Evolutionary conservation across 2,888 invertebrate genomes (phyloP), one percentile per base, ranked within the genome.

Genomic region (Scaeva pyrastri): DNA sequence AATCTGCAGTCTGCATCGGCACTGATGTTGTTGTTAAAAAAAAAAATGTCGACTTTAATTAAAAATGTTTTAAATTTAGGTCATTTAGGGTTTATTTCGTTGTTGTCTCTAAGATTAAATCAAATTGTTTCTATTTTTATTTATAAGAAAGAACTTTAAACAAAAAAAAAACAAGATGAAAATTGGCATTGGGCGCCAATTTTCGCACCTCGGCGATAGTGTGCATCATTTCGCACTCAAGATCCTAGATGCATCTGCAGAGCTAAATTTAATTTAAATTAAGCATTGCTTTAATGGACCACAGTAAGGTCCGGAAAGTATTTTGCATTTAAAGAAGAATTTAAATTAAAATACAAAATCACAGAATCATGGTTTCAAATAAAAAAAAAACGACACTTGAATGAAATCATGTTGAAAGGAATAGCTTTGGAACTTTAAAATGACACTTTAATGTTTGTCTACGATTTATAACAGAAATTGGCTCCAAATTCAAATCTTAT

Each of bases 161-260:
- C 31, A 31, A 31, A 0, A 31, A 31, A 16, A 50, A 41, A 31
- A 73, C 31, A 2, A 72, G 19, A 45, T n/a, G 21, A 21, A 43
- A 64, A 74, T 75, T 84, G 71, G 84, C 80, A 76, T 76, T 77
- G 81, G 85, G 85, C 81, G 85, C 85, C 81, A 81, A 80, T 60
- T 80, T 76, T 56, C 66, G 56, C 56, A 23, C 19, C 36, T 12
- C 70, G n/a, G 6, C 60, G 83, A 31, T 31, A 31, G 31, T 5
- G 4, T 73, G 83, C 48, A 45, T 21, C 39, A 23, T 71, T 36
- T 60, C 26, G 41, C 43, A 68, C 21, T 21, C 26, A 56, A 50
- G 48, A 31, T 12, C 5, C 31, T 31, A 7, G 8, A 31, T 8
- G 12, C 2, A 12, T 23, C 10, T 14, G n/a, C 21, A 45, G 10